A percentile compares a stretch with the other conserved stretches of the same genome.
phyloP scores from a whole-genome alignment of 2,113 vertebrate species.

The Glaucomys volans region DNA sequence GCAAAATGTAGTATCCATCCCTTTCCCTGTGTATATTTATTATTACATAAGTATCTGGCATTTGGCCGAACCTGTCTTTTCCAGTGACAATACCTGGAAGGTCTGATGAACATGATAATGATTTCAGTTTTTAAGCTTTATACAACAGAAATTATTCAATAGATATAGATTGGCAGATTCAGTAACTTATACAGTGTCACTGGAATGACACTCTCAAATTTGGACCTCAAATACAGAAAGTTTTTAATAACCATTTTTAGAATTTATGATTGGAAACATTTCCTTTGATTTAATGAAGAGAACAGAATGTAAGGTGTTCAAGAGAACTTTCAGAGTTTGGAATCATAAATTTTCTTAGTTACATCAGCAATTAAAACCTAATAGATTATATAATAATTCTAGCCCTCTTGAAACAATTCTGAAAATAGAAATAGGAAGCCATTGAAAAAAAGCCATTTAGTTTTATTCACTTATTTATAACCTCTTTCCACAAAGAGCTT shows the following conservation, averaged over 20 bases:
- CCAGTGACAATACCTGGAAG: not conserved
- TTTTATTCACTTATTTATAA: constrained; percentile 40
- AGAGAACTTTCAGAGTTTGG: not conserved
- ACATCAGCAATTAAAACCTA: not conserved
- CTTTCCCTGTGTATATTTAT: not conserved
- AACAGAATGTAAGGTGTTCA: not conserved
- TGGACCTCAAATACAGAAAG: not conserved
- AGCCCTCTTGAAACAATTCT: not conserved
- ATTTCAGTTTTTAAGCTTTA: constrained; percentile 21
- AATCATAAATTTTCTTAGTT: constrained; percentile 26
- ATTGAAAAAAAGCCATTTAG: not conserved
- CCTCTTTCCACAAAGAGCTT: constrained; percentile 24
- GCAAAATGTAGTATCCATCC: not conserved
- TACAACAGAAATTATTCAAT: not conserved
- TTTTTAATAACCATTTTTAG: not conserved
- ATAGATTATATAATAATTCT: not conserved
- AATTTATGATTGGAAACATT: constrained; percentile 43
- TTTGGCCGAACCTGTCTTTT: not conserved
- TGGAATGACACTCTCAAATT: not conserved
- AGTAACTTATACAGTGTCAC: not conserved
- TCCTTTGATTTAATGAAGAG: not conserved
- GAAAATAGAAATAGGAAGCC: not conserved
- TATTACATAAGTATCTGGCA: not conserved
- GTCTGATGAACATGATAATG: not conserved
- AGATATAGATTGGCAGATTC: not conserved